Evolutionary conservation across 2,113 vertebrate species (phyloP).

Genomic region (Bostrychus sinensis): DNA sequence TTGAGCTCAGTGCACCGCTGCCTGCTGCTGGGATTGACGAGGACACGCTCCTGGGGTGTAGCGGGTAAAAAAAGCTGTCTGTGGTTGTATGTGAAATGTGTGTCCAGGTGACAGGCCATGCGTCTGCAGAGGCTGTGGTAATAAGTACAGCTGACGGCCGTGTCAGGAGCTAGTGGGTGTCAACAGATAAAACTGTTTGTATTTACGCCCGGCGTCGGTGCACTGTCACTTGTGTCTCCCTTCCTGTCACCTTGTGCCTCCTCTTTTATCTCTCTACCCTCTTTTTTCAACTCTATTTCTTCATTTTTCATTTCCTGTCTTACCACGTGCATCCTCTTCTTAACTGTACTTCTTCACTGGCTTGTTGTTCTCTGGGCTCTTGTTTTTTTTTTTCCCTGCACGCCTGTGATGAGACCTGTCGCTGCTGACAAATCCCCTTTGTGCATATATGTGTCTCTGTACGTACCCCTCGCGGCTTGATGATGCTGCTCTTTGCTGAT

Average conservation of each 20-base stretch:
- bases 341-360: conserved; percentile 36
- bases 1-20: conserved; percentile 51
- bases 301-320: conserved; percentile 21
- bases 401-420: conserved; percentile 33
- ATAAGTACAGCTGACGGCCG: conserved; percentile 70
- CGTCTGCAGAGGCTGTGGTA: conserved; percentile 58
- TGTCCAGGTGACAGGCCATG: conserved; percentile 53
- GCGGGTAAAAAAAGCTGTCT: conserved; percentile 34
- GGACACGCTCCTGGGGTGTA: conserved; percentile 14
- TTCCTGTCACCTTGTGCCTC: conserved; percentile 58
- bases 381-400: too few species aligned
- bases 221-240: conserved; percentile 61
- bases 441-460: conserved; percentile 5
- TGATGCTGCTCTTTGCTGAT: conserved; percentile 44
- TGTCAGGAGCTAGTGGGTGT: conserved; percentile 72
- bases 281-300: conserved; percentile 23
- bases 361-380: conserved; percentile 19
- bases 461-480: conserved; percentile 16
- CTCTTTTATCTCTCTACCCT: conserved; percentile 41
- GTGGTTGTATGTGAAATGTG: conserved; percentile 32
- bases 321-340: conserved; percentile 39
- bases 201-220: conserved; percentile 58
- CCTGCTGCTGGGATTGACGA: conserved; percentile 49
- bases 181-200: conserved; percentile 76
- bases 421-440: conserved; percentile 30